A percentile compares a stretch with the other conserved stretches of the same genome.
phyloP scores from a whole-genome alignment of 2,797 vertebrate genomes.

The Botia almorhae region DNA sequence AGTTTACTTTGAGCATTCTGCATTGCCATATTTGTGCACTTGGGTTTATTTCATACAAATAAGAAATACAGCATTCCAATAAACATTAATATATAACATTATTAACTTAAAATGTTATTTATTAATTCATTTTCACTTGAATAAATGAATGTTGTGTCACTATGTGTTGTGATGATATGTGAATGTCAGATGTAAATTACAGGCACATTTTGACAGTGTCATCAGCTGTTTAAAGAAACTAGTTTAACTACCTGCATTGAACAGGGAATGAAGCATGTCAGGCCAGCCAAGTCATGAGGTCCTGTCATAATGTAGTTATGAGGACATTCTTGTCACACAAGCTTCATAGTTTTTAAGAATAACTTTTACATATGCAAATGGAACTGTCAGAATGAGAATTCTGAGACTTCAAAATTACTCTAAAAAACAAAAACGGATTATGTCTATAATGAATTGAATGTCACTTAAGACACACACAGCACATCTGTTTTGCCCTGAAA shows the following conservation, averaged over 20 bases:
- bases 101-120: not conserved
- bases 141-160: constrained; percentile 4
- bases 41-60: not conserved
- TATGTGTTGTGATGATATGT: not conserved
- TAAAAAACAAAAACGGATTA: not conserved
- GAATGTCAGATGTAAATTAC: constrained; percentile 12
- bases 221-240: constrained; percentile 31
- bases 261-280: constrained; percentile 34
- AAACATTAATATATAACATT: too few relatives aligned
- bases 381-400: not conserved
- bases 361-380: constrained; percentile 14
- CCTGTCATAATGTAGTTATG: constrained; percentile 11
- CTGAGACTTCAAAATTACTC: not conserved
- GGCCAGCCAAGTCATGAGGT: constrained; percentile 16
- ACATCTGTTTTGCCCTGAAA: not conserved
- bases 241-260: constrained; percentile 6
- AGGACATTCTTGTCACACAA: constrained; percentile 19
- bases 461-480: not conserved
- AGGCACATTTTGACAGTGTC: constrained; percentile 24
- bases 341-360: constrained; percentile 36
- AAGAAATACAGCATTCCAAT: not conserved
- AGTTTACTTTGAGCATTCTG: not conserved
- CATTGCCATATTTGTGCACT: not conserved
- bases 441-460: not conserved
- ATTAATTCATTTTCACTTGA: constrained; percentile 3